These are phyloP conservation scores for Stenodema calcarata DNA, from an alignment of 2,888 invertebrate species.

Conservation along the genomic window DNA sequence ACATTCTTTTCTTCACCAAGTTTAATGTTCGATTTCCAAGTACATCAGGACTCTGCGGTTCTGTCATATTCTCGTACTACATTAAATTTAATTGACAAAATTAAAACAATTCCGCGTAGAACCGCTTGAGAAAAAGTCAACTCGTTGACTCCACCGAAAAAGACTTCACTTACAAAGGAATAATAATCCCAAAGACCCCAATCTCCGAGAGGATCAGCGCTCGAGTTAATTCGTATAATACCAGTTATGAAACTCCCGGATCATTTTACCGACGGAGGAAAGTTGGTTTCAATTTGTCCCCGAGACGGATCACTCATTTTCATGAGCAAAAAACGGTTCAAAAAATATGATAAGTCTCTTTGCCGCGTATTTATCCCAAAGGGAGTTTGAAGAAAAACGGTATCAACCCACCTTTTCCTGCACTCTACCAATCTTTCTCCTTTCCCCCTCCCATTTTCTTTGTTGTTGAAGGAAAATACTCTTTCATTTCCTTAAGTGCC, in stretches of 20 bases:
- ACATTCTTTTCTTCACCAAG: too few relatives aligned
- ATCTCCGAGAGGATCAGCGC: not conserved
- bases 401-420: not conserved
- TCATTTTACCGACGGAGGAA: not conserved
- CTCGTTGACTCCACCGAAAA: too few relatives aligned
- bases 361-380: not conserved
- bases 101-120: too few relatives aligned
- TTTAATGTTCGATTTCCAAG: too few relatives aligned
- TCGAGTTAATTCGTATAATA: not conserved
- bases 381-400: not conserved
- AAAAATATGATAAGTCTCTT: not conserved
- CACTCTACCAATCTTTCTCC: not conserved
- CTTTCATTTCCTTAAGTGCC: constrained; percentile 19
- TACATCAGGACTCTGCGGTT: too few relatives aligned
- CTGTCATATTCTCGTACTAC: too few relatives aligned
- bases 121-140: too few relatives aligned
- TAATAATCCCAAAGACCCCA: too few relatives aligned
- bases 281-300: not conserved
- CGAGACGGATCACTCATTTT: not conserved
- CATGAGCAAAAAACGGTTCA: not conserved
- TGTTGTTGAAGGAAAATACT: constrained; percentile 14
- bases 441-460: not conserved
- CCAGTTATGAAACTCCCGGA: not conserved
- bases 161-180: too few relatives aligned
- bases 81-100: too few relatives aligned